Conservation (phyloP, 1,140 invertebrate genomes). For the Drosophila ogumai region DNA sequence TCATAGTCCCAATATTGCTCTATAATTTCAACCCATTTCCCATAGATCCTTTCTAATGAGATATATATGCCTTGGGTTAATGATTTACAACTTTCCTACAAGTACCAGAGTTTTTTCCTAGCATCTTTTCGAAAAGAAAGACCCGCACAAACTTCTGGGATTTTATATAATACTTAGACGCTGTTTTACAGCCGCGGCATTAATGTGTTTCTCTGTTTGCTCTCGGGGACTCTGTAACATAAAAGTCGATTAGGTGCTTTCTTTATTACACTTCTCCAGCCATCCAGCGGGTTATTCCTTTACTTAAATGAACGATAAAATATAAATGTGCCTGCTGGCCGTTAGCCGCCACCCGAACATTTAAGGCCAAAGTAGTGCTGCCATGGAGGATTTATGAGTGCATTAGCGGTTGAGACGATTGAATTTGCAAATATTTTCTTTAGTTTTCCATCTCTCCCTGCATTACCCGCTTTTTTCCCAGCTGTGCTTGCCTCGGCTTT, state of each 20-base stretch:
- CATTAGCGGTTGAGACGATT: slow-evolving; percentile 65
- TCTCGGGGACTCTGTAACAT: slow-evolving; percentile 54
- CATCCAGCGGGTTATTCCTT: slow-evolving; percentile 22
- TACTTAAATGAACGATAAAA: slow-evolving; percentile 52
- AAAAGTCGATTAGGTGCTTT: slow-evolving; percentile 56
- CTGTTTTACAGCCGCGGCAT: slow-evolving; percentile 52
- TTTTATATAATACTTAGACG: slow-evolving; percentile 54
- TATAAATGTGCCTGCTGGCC: slow-evolving; percentile 26
- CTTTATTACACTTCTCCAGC: slow-evolving; percentile 45
- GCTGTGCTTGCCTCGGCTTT: slow-evolving; percentile 30
- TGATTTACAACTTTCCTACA: slow-evolving; percentile 35
- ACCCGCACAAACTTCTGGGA: slow-evolving; percentile 11
- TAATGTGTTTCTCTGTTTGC: slow-evolving; percentile 47
- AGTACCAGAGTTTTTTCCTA: slow-evolving; percentile 16
- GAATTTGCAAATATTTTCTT: slow-evolving; percentile 55
- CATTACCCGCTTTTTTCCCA: slow-evolving; percentile 25
- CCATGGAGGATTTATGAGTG: slow-evolving; percentile 61
- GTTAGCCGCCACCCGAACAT: slow-evolving; percentile 38
- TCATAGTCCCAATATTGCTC: background rate
- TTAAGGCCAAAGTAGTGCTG: slow-evolving; percentile 14
- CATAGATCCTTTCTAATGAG: slow-evolving; percentile 40
- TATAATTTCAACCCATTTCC: slow-evolving; percentile 1
- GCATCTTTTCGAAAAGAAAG: slow-evolving; percentile 4
- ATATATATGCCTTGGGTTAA: slow-evolving; percentile 10
- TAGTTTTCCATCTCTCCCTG: slow-evolving; percentile 6